A percentile compares a stretch with the other conserved stretches of the same genome.
Evolutionary conservation across 2,113 vertebrate genomes (phyloP).

Genomic region (Noturus placidus): DNA sequence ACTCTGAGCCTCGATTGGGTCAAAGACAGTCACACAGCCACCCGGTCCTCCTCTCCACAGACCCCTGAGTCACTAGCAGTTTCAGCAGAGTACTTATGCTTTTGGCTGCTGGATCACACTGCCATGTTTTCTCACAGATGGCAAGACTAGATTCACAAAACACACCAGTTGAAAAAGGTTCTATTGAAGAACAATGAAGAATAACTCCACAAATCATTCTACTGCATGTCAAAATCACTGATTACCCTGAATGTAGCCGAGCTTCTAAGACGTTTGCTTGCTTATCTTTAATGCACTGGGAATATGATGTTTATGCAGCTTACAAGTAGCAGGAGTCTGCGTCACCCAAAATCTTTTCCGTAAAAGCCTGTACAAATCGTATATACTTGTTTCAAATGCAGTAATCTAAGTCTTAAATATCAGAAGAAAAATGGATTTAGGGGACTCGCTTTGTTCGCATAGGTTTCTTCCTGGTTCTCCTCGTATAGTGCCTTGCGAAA

Average conservation of each 20-base stretch:
- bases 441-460: background rate
- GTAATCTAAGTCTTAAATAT: background rate
- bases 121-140: slow-evolving; percentile 37
- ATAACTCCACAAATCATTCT: background rate
- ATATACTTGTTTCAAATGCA: background rate
- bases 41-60: background rate
- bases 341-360: background rate
- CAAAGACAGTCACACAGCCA: slow-evolving; percentile 22
- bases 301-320: background rate
- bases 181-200: background rate
- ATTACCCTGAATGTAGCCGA: background rate
- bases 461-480: background rate
- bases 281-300: background rate
- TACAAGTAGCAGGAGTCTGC: background rate
- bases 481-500: too few relatives aligned
- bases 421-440: background rate
- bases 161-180: background rate
- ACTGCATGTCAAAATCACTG: background rate
- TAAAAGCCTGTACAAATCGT: background rate
- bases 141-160: slow-evolving; percentile 36
- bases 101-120: slow-evolving; percentile 21
- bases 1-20: slow-evolving; percentile 23
- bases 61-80: slow-evolving; percentile 1
- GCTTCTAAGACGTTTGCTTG: background rate
- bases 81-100: slow-evolving; percentile 34